Conservation (phyloP, 2,888 invertebrate genomes). For the Hylaea fasciaria region DNA sequence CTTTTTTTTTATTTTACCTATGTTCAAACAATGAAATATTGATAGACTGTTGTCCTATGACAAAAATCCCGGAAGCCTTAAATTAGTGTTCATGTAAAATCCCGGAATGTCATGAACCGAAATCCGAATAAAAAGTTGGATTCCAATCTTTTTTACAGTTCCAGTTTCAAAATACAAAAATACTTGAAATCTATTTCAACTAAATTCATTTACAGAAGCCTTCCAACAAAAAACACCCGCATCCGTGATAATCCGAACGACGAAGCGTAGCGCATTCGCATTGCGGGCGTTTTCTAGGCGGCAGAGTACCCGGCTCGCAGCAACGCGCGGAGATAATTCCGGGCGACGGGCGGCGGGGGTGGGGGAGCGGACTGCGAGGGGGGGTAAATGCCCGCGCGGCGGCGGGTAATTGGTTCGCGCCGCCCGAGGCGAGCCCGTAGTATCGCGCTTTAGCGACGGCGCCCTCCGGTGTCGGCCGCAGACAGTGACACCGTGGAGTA, state of each 20-base stretch:
- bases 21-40: too few relatives aligned
- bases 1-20: too few relatives aligned
- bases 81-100: too few relatives aligned
- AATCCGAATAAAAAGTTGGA: too few relatives aligned
- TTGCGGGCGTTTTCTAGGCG: conserved; percentile 79
- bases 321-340: conserved; percentile 71
- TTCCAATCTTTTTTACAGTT: too few relatives aligned
- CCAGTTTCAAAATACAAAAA: neutral
- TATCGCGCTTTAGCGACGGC: conserved; percentile 85
- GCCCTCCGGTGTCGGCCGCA: conserved; percentile 82
- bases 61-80: too few relatives aligned
- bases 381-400: conserved; percentile 80
- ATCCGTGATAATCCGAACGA: conserved; percentile 43
- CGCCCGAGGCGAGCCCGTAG: conserved; percentile 84
- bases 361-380: conserved; percentile 55
- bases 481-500: conserved; percentile 59
- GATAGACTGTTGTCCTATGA: too few relatives aligned
- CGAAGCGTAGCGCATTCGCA: conserved; percentile 71
- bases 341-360: conserved; percentile 51
- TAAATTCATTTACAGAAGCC: neutral
- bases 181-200: neutral
- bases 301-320: conserved; percentile 76
- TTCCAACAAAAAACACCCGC: conserved; percentile 12
- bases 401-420: conserved; percentile 85
- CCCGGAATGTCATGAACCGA: too few relatives aligned